These are phyloP conservation scores for Melanogrammus aeglefinus DNA, from an alignment of 2,797 vertebrate species.

Conservation along the genomic window DNA sequence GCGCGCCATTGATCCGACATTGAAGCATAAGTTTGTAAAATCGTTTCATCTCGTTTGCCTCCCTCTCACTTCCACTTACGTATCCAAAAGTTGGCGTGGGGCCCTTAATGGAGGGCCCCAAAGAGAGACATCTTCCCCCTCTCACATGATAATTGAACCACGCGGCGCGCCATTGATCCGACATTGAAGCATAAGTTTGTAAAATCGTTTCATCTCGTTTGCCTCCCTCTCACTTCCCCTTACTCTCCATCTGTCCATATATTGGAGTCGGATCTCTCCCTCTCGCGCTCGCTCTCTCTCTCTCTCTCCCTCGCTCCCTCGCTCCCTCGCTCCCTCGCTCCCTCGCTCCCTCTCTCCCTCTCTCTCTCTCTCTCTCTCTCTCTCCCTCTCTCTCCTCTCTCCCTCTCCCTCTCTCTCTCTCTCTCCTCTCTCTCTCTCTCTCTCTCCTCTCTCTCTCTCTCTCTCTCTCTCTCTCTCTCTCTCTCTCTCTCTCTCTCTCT, in stretches of 20 bases:
- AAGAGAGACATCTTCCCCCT: constrained; percentile 43
- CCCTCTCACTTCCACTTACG: not conserved
- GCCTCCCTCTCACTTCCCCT: not conserved
- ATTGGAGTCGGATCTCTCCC: not conserved
- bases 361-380: constrained; percentile 32
- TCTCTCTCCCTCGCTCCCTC: constrained; percentile 34
- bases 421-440: no score
- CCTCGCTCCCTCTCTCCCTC: not conserved
- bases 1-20: constrained; percentile 51
- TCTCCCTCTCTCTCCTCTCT: constrained; percentile 25
- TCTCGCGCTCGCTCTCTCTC: constrained; percentile 6
- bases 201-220: constrained; percentile 29
- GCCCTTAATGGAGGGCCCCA: not conserved
- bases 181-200: constrained; percentile 48
- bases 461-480: no score
- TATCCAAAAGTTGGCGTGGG: no score
- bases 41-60: constrained; percentile 24
- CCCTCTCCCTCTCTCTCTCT: no score
- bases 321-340: no score
- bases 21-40: constrained; percentile 48
- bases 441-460: constrained; percentile 15
- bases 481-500: no score
- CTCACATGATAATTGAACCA: constrained; percentile 53
- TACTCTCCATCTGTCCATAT: constrained; percentile 23
- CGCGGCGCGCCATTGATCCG: constrained; percentile 53